Base-by-base conservation (phyloP, 2,797 vertebrate genomes). In the Sebastes matsubarae region DNA sequence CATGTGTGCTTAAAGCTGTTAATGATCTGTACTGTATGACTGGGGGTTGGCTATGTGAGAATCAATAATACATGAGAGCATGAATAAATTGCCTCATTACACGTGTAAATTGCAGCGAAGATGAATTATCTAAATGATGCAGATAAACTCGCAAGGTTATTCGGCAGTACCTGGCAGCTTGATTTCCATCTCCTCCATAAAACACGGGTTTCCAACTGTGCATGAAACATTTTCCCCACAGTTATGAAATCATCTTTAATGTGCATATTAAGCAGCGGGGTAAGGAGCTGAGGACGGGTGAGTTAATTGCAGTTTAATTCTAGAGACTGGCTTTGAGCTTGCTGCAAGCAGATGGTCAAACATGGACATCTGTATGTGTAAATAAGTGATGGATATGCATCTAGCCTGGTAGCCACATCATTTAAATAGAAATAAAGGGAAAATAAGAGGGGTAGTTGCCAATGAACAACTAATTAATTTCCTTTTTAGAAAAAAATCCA, bases 31-130 rank as follows among this genome's bases (percentile, higher is more conserved):
- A 57, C 46, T 50, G 16, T 25, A 11, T 58, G 18, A 72, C 54
- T 65, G 29, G 13, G 9, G 29, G 25, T 30, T 25, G 32, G 58
- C 14, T 57, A 65, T 72, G 60, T 4, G 16, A 2, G 2, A 50
- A 64, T 83, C 42, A 79, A 83, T 81, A 74, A 81, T 69, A 67
- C n/a, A 87, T 66, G 57, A 58, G 25, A 75, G 52, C 57, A 68
- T 72, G 72, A 72, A 92, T 76, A 77, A 52, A 73, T 57, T 25
- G 24, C 36, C 72, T 55, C 3, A 14, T 61, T 68, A 78, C 70
- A 55, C 0, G 8, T 80, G 42, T 76, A 71, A 77, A 73, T 36
- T 64, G 36, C 71, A 65, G 36, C 4, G 24, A 22, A 72, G 50
- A 81, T 54, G 38, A 76, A 79, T 46, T 68, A 77, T 79, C 18